These are phyloP conservation scores for Passer montanus DNA, from an alignment of 2,113 vertebrate species.

Conservation along the genomic window DNA sequence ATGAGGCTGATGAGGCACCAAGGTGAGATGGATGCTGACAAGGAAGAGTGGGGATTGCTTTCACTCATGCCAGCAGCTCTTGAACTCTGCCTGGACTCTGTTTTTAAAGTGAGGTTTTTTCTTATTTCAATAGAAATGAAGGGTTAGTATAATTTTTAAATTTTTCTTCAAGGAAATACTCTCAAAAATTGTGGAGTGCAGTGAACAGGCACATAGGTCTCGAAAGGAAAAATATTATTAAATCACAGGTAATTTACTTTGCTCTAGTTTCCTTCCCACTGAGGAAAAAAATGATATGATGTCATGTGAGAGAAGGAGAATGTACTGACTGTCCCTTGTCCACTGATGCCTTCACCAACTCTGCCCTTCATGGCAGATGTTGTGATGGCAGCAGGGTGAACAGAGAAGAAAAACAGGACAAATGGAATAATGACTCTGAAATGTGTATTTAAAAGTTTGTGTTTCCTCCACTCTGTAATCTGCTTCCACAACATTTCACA, in stretches of 20 bases:
- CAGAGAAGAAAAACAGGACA: background rate
- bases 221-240: rapidly evolving
- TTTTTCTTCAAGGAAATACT: background rate
- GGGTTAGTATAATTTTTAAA: background rate
- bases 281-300: background rate
- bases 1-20: background rate
- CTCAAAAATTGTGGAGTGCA: background rate
- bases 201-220: background rate
- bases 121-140: background rate
- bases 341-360: background rate
- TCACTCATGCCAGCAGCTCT: background rate
- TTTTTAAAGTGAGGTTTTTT: background rate
- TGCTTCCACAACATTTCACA: background rate
- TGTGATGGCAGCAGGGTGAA: background rate
- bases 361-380: background rate
- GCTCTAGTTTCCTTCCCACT: background rate
- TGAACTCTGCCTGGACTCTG: background rate
- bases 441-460: background rate
- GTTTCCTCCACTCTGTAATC: background rate
- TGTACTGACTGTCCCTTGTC: background rate
- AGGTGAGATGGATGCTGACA: background rate
- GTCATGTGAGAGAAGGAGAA: background rate
- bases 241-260: background rate
- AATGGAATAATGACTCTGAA: background rate
- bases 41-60: background rate